Evolutionary conservation across 2,888 invertebrate species (phyloP).

Genomic region (Cylindroiulus punctatus): DNA sequence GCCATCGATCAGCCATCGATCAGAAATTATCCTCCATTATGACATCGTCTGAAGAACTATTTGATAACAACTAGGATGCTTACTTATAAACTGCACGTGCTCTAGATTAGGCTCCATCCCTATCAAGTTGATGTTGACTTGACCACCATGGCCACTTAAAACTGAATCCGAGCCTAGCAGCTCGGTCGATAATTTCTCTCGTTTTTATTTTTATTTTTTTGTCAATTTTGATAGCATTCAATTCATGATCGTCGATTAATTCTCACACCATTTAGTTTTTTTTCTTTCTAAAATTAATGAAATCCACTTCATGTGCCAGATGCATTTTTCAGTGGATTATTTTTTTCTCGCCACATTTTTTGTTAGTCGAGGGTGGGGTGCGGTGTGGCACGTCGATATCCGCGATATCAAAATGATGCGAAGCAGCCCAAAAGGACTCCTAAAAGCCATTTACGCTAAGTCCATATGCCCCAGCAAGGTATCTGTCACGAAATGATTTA

Average conservation of each 20-base stretch:
- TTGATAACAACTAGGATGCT: no score
- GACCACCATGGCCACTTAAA: no score
- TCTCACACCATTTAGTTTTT: neutral
- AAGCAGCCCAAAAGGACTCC: neutral
- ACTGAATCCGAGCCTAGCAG: no score
- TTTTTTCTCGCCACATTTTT: conserved; percentile 2
- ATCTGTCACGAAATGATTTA: conserved; percentile 32
- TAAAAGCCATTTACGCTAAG: conserved; percentile 18
- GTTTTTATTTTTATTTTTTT: no score
- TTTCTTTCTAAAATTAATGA: neutral
- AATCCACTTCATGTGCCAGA: conserved; percentile 3
- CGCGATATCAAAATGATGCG: neutral
- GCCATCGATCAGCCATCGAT: no score
- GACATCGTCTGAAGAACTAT: no score
- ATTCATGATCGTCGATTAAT: conserved; percentile 17
- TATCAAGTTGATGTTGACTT: no score
- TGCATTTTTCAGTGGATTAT: neutral
- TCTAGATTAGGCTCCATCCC: no score
- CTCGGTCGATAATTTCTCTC: no score
- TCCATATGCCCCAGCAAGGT: neutral
- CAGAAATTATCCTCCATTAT: no score
- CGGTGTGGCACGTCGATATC: neutral
- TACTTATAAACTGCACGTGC: no score
- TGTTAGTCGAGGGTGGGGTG: neutral
- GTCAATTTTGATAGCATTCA: neutral